Conservation (phyloP, 2,888 invertebrate genomes). For the Choristoneura rosaceana region DNA sequence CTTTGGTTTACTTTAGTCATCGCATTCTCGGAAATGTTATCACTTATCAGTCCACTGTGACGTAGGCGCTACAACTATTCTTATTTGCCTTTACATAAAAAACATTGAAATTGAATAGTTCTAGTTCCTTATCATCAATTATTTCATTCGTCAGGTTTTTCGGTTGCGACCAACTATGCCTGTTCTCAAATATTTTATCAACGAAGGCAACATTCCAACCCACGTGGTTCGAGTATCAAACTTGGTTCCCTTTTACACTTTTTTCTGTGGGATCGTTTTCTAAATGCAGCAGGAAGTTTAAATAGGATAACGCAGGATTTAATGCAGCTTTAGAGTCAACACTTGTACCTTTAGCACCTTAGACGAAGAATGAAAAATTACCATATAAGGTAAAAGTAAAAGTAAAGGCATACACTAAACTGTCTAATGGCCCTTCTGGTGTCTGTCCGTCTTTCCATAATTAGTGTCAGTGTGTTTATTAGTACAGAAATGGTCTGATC, state of each 20-base stretch:
- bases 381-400: conserved; percentile 29
- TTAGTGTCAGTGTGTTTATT: conserved; percentile 68
- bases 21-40: not conserved
- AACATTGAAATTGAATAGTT: not conserved
- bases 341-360: not conserved
- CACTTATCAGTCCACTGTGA: not conserved
- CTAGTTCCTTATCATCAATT: not conserved
- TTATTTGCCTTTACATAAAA: not conserved
- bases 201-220: not conserved
- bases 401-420: conserved; percentile 20
- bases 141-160: not conserved
- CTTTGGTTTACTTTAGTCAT: not conserved
- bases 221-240: not conserved
- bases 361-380: not conserved
- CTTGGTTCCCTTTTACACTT: not conserved
- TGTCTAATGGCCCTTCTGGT: conserved; percentile 22
- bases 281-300: not conserved
- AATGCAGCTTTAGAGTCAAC: not conserved
- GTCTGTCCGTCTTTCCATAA: conserved; percentile 47
- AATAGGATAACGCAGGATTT: not conserved
- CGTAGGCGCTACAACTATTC: not conserved
- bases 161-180: not conserved
- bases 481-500: conserved; percentile 58
- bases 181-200: not conserved
- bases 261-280: not conserved